These are phyloP conservation scores for Perca fluviatilis DNA, from an alignment of 2,113 vertebrate genomes.

Conservation along the genomic window DNA sequence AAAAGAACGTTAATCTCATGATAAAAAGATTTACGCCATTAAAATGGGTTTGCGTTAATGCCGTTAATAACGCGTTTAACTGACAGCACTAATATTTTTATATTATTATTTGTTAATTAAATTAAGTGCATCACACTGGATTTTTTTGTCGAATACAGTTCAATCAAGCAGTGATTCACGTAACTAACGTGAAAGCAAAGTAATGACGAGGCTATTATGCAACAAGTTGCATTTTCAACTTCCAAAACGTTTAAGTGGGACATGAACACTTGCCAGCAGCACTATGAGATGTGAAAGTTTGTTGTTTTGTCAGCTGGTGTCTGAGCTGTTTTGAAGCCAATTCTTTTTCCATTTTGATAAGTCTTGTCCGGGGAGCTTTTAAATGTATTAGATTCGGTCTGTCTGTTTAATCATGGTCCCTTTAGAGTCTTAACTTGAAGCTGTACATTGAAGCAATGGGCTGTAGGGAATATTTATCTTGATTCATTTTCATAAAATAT, in stretches of 20 bases:
- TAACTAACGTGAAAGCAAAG: too few relatives aligned
- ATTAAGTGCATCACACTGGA: too few relatives aligned
- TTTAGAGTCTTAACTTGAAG: neutral
- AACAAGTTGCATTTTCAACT: neutral
- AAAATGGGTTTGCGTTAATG: too few relatives aligned
- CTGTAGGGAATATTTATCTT: neutral
- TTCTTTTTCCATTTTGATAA: neutral
- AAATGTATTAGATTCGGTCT: constrained; percentile 16
- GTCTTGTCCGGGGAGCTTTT: neutral
- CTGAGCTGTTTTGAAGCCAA: neutral
- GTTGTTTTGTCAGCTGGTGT: constrained; percentile 1
- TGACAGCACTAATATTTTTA: too few relatives aligned
- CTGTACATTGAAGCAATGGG: neutral
- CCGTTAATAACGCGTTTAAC: too few relatives aligned
- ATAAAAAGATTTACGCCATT: too few relatives aligned
- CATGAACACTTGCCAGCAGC: neutral
- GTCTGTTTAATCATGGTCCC: constrained; percentile 1
- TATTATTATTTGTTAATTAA: too few relatives aligned
- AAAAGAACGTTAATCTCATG: too few relatives aligned
- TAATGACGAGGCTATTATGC: neutral
- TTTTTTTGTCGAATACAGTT: too few relatives aligned
- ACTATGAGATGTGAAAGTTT: neutral
- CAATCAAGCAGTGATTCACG: too few relatives aligned
- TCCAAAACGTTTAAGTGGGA: neutral
- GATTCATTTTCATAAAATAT: constrained; percentile 15